A percentile compares a stretch with the other conserved stretches of the same genome.
Evolutionary conservation across 2,888 invertebrate species (phyloP).

Genomic region (Ischnura elegans): DNA sequence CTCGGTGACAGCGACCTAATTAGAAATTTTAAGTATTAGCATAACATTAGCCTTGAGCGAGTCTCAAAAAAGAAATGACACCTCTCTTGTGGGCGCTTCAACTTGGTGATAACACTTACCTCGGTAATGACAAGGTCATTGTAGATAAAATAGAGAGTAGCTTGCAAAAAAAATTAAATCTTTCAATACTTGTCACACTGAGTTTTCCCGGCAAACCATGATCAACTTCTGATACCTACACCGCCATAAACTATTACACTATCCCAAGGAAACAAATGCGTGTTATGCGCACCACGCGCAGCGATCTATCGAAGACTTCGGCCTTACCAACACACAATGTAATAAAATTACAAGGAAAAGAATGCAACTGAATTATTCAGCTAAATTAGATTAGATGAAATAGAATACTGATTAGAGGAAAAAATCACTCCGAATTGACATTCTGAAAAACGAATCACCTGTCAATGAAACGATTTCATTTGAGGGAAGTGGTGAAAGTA

Average conservation of each 20-base stretch:
- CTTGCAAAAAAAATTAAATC: neutral
- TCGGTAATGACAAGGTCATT: constrained; percentile 6
- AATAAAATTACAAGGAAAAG: too few species aligned
- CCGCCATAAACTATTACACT: neutral
- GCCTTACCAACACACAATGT: neutral
- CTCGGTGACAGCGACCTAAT: neutral
- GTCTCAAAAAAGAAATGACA: neutral
- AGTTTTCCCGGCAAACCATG: neutral
- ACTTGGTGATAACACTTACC: neutral
- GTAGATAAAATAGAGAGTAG: neutral
- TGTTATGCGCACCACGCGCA: too few species aligned
- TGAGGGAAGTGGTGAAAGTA: too few species aligned
- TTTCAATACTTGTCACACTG: neutral
- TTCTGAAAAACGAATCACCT: too few species aligned
- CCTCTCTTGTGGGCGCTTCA: neutral
- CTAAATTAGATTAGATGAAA: too few species aligned
- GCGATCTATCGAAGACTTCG: neutral
- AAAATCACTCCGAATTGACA: too few species aligned
- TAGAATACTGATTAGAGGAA: too few species aligned
- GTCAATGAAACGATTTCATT: too few species aligned
- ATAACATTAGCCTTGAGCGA: neutral
- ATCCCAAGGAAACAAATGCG: neutral
- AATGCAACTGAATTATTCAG: too few species aligned
- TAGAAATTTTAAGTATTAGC: neutral
- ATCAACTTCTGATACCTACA: neutral